These are phyloP conservation scores for Psephotus haematonotus DNA, from an alignment of 2,113 vertebrate species.

Conservation along the genomic window DNA sequence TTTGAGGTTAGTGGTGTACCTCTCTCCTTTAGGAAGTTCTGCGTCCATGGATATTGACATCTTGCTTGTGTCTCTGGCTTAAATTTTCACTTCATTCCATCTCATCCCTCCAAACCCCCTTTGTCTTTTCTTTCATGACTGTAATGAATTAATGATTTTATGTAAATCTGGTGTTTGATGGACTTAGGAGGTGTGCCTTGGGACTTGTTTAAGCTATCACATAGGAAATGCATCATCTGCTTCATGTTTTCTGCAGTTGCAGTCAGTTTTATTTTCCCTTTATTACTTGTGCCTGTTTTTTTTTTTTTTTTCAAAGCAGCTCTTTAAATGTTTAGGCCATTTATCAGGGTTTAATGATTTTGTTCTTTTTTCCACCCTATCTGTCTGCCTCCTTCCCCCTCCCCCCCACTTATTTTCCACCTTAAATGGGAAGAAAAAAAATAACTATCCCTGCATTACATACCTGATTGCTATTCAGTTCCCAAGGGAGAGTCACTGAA, in stretches of 20 bases:
- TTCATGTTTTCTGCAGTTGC: background rate
- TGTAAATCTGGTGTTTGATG: conserved; percentile 54
- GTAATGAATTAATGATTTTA: conserved; percentile 68
- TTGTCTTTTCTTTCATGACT: background rate
- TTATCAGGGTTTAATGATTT: conserved; percentile 2
- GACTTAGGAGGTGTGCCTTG: conserved; percentile 17
- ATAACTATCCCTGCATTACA: conserved; percentile 10
- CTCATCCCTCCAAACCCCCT: background rate
- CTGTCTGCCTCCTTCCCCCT: background rate
- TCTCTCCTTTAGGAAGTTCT: background rate
- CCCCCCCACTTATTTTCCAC: background rate
- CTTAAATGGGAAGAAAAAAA: conserved; percentile 13
- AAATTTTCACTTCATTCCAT: background rate
- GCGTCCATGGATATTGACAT: accelerated
- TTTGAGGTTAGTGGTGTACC: background rate
- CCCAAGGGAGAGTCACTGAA: conserved; percentile 46
- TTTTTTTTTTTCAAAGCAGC: background rate
- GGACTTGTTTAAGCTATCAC: conserved; percentile 51
- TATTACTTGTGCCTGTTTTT: background rate
- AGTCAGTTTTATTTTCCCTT: background rate
- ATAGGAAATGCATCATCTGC: conserved; percentile 49
- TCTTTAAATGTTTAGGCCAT: conserved; percentile 17
- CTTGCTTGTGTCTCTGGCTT: background rate
- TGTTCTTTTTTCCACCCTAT: background rate
- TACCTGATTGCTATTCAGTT: conserved; percentile 64